Conservation (phyloP, 2,888 invertebrate genomes). For the Caenorhabditis imperialis region DNA sequence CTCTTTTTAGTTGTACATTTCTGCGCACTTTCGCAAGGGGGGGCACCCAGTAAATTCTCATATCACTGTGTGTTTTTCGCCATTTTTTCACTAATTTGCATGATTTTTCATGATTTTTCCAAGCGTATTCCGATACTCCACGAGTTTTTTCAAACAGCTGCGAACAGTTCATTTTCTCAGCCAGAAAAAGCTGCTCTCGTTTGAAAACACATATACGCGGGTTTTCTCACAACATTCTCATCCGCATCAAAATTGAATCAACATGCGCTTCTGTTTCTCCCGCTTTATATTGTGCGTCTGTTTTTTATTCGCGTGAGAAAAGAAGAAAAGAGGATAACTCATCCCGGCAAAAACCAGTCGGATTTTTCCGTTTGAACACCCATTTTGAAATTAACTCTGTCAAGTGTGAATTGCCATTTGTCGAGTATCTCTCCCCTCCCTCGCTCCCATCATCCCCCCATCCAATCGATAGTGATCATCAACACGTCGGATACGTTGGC, state of each 20-base stretch:
- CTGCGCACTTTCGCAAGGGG: conserved; percentile 27
- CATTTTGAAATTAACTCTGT: conserved; percentile 32
- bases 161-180: too few relatives aligned
- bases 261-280: neutral
- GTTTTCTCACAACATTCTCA: too few relatives aligned
- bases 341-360: conserved; percentile 27
- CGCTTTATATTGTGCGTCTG: neutral
- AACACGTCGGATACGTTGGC: conserved; percentile 30
- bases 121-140: too few relatives aligned
- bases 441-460: conserved; percentile 2
- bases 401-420: conserved; percentile 34
- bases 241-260: neutral
- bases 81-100: too few relatives aligned
- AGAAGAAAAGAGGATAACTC: neutral
- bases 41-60: conserved; percentile 47
- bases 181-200: too few relatives aligned
- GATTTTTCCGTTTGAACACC: conserved; percentile 28
- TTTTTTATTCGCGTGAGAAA: conserved; percentile 14
- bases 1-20: conserved; percentile 51
- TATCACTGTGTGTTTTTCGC: conserved; percentile 45
- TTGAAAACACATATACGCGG: too few relatives aligned
- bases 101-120: too few relatives aligned
- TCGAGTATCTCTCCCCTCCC: conserved; percentile 4
- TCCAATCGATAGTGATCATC: conserved; percentile 42
- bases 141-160: too few relatives aligned